Base-by-base conservation (phyloP, 1,140 invertebrate species). In the Grapholita molesta region DNA sequence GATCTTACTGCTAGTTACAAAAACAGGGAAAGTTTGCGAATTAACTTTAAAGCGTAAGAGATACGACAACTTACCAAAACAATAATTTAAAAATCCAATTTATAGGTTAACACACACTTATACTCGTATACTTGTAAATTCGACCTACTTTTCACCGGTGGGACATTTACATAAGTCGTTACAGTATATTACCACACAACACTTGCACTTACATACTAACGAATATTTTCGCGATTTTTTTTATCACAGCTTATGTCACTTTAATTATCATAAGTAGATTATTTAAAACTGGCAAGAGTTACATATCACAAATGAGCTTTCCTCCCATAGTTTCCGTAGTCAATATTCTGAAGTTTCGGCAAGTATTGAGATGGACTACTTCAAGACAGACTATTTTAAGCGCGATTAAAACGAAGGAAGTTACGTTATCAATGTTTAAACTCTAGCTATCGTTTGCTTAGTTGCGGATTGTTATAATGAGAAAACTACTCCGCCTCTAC, bases 401-500 rank as follows among this genome's bases (percentile, higher is more conserved):
- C 55, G 4, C 55, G n/a, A 25, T 61, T 28, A 28, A 18, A 61
- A 61, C 55, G 3, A 61, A 28, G 2, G 8, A 30, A 28, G 55
- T 30, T 61, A 61, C n/a, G 55, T n/a, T 61, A 61, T 61, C 55
- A 61, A n/a, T 61, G 55, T 32, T 61, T 15, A 9, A 61, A 30
- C 55, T 3, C 55, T 8, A 0, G 1, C n/a, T 30, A 61, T 25
- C 2, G 25, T 15, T 28, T 4, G 15, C 15, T 15, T 21, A 15
- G 30, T 6, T 61, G 24, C n/a, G 25, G 23, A 25, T 12, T 28
- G 25, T 18, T 61, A n/a, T 61, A 3, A 28, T 25, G 0, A 23
- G 68, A 42, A 70, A 24, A 30, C 48, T 4, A 53, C 55, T 52
- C 52, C 28, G 35, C 24, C 64, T 5, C 24, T 11, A 64, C 42